A percentile compares a stretch with the other conserved stretches of the same genome.
Evolutionary conservation across 2,797 vertebrate genomes (phyloP).

Genomic region (Benthosema pterotum): DNA sequence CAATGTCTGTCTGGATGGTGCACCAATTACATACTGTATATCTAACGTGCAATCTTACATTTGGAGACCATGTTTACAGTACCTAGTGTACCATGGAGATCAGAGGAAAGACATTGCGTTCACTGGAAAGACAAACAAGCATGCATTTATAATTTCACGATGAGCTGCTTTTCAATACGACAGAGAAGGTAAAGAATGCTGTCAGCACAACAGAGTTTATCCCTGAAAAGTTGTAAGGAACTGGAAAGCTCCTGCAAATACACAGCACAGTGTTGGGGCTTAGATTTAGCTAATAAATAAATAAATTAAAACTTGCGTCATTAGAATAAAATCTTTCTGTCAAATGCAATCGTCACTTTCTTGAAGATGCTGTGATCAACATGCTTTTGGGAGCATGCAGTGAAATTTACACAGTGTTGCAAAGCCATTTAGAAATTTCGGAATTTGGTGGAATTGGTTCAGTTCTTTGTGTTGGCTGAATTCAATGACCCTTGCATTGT

Average conservation of each 20-base stretch:
- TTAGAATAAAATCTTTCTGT: conserved; percentile 54
- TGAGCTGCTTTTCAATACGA: conserved; percentile 31
- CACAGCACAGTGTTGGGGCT: conserved; percentile 41
- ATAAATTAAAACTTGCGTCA: conserved; percentile 58
- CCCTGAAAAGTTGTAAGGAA: conserved; percentile 26
- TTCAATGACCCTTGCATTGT: background rate
- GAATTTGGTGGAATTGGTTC: conserved; percentile 4
- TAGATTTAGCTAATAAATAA: too few relatives aligned
- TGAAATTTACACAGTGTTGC: conserved; percentile 52
- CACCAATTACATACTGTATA: conserved; percentile 21
- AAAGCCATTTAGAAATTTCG: conserved; percentile 32
- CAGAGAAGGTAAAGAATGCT: conserved; percentile 26
- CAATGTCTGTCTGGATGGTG: conserved; percentile 8
- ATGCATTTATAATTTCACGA: conserved; percentile 21
- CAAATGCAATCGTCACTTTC: conserved; percentile 50
- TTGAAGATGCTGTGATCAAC: conserved; percentile 63
- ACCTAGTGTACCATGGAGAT: background rate
- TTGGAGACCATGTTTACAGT: conserved; percentile 3
- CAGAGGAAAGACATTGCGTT: background rate
- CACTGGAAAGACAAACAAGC: conserved; percentile 40
- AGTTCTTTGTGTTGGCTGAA: background rate
- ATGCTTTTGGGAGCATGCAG: conserved; percentile 26
- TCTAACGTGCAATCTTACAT: conserved; percentile 25
- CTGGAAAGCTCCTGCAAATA: conserved; percentile 28
- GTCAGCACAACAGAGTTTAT: conserved; percentile 31